Conservation (phyloP, 2,888 invertebrate genomes). For the Auanema freiburgensis region DNA sequence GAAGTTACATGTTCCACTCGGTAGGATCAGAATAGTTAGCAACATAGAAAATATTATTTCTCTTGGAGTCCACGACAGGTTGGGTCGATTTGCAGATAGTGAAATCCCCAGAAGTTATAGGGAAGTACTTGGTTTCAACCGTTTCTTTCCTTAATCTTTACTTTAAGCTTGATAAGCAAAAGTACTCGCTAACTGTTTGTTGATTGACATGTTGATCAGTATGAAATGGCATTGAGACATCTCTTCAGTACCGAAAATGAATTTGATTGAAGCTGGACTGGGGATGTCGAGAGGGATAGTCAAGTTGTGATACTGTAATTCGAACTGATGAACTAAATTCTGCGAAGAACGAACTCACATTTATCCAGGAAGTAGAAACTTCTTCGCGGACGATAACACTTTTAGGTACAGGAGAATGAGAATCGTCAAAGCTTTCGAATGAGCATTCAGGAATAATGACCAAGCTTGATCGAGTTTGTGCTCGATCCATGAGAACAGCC, state of each 20-base stretch:
- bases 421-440: slow-evolving; percentile 17
- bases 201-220: slow-evolving; percentile 9
- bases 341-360: slow-evolving; percentile 28
- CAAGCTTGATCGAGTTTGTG: slow-evolving; percentile 39
- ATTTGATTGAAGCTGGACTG: neutral
- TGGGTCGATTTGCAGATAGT: slow-evolving; percentile 51
- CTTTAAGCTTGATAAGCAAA: neutral
- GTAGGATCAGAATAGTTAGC: slow-evolving; percentile 46
- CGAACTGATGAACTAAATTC: neutral
- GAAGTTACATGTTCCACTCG: slow-evolving; percentile 47
- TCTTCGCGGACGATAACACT: slow-evolving; percentile 41
- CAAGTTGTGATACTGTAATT: slow-evolving; percentile 32
- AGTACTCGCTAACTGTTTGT: neutral
- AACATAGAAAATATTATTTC: slow-evolving; percentile 52
- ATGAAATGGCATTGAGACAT: slow-evolving; percentile 24
- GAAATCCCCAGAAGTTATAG: slow-evolving; percentile 29
- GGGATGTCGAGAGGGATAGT: slow-evolving; percentile 24
- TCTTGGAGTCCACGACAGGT: slow-evolving; percentile 42
- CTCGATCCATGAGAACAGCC: slow-evolving; percentile 44
- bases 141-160: slow-evolving; percentile 13
- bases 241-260: slow-evolving; percentile 16
- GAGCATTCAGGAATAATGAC: slow-evolving; percentile 37
- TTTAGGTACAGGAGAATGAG: slow-evolving; percentile 1
- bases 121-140: slow-evolving; percentile 12
- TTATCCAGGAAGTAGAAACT: slow-evolving; percentile 37